These are phyloP conservation scores for Platygyra sinensis DNA, from an alignment of 64 coral and sea anemone species.

Conservation along the genomic window DNA sequence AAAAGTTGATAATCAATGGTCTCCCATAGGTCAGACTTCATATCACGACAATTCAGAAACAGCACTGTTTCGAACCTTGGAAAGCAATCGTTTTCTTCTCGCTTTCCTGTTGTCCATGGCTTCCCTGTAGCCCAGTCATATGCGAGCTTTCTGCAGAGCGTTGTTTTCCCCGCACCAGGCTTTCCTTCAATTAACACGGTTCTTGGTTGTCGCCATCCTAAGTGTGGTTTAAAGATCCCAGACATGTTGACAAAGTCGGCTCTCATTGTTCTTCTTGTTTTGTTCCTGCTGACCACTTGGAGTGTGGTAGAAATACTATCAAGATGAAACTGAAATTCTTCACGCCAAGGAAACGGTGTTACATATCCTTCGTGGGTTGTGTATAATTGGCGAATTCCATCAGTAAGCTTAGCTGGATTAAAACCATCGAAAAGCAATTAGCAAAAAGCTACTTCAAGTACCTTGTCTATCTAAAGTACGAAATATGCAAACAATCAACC, in stretches of 20 bases:
- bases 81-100: neutral
- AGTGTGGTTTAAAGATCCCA: neutral
- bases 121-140: slow-evolving; percentile 5
- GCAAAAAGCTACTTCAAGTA: no score
- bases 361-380: neutral
- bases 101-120: neutral
- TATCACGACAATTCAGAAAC: slow-evolving; percentile 7
- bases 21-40: neutral
- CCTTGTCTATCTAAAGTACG: no score
- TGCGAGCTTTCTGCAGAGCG: neutral
- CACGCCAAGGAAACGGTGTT: neutral
- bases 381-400: neutral
- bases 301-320: neutral
- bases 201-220: neutral
- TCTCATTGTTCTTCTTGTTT: neutral
- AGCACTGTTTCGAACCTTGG: slow-evolving; percentile 3
- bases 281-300: neutral
- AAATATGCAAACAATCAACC: no score
- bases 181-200: neutral
- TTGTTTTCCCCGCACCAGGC: neutral
- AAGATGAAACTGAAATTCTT: neutral
- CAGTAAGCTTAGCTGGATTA: neutral
- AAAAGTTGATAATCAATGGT: slow-evolving; percentile 37
- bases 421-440: neutral
- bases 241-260: neutral